Evolutionary conservation across 2,113 vertebrate species (phyloP).

Genomic region (Sialia sialis): DNA sequence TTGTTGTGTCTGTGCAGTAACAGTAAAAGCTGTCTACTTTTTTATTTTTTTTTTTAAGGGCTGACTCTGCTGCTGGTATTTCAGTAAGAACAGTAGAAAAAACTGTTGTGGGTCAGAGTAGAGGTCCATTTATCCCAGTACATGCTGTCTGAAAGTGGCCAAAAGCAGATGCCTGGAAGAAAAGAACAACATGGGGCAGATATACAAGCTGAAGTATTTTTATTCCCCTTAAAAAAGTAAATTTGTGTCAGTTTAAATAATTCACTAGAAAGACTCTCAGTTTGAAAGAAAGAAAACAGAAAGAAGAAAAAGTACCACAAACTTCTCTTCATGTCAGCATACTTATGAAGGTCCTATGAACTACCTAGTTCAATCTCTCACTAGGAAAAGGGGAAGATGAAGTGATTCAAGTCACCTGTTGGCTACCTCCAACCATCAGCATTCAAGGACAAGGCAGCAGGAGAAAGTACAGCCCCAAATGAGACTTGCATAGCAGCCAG

Average conservation of each 20-base stretch:
- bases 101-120: background rate
- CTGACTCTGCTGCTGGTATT: background rate
- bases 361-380: background rate
- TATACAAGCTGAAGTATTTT: constrained; percentile 1
- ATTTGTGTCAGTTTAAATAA: background rate
- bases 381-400: background rate
- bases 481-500: background rate
- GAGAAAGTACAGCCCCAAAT: background rate
- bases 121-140: background rate
- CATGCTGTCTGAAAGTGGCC: background rate
- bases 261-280: background rate
- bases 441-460: background rate
- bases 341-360: background rate
- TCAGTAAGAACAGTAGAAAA: background rate
- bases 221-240: background rate
- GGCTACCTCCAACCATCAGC: background rate
- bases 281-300: background rate
- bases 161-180: background rate
- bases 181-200: background rate
- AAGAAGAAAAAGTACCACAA: background rate
- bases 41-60: background rate
- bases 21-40: background rate
- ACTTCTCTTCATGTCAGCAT: background rate
- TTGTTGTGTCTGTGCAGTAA: background rate
- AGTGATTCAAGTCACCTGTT: background rate